A percentile compares a stretch with the other conserved stretches of the same genome.
These are phyloP conservation scores for pig (Sus scrofa) DNA, from an alignment of 2,113 vertebrate species.

Conservation along the genomic window DNA sequence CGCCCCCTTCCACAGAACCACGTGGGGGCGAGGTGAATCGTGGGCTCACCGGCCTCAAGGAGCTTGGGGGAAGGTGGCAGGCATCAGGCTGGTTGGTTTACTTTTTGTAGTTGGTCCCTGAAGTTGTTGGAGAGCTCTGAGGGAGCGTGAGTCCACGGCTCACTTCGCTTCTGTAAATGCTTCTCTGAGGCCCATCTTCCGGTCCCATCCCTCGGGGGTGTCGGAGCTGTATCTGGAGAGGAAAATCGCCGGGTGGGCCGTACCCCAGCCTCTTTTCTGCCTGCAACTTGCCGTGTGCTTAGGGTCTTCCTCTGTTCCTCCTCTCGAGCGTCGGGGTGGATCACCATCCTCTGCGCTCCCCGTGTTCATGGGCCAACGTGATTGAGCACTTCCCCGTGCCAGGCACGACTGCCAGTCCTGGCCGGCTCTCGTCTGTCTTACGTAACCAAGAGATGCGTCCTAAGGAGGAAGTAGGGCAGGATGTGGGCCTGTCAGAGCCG, in stretches of 20 bases:
- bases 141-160: neutral
- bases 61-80: neutral
- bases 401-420: fast-evolving
- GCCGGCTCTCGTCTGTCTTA: neutral
- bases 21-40: fast-evolving
- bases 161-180: neutral
- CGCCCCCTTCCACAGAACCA: neutral
- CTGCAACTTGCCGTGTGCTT: neutral
- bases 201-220: neutral
- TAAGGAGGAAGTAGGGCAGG: neutral
- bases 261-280: neutral
- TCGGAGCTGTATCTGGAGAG: neutral
- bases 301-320: neutral
- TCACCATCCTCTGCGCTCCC: neutral
- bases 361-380: neutral
- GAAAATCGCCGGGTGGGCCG: neutral
- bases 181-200: neutral
- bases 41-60: neutral
- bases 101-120: neutral
- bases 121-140: neutral
- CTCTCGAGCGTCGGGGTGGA: neutral
- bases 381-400: neutral
- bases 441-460: neutral
- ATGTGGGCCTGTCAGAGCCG: neutral
- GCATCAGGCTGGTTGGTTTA: neutral